Evolutionary conservation across 2,113 vertebrate genomes (phyloP).

Genomic region (Cisticola juncidis): DNA sequence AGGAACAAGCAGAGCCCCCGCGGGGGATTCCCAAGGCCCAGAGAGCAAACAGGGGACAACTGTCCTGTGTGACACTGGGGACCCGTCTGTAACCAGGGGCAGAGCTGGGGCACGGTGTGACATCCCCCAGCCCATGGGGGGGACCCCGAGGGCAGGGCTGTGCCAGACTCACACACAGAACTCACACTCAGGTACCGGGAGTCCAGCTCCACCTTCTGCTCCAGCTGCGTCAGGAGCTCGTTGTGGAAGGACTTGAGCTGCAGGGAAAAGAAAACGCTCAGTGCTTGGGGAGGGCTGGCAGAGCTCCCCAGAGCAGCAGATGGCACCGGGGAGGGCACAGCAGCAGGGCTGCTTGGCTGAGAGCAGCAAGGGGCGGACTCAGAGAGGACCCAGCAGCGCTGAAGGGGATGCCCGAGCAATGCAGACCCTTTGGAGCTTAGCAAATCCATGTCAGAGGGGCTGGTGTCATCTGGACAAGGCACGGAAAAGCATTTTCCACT

Average conservation of each 20-base stretch:
- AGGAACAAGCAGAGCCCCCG: background rate
- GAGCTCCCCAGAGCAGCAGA: background rate
- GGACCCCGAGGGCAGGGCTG: accelerated
- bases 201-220: constrained; percentile 98
- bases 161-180: constrained; percentile 59
- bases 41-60: background rate
- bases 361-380: background rate
- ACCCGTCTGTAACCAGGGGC: accelerated
- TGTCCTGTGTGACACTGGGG: accelerated
- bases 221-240: constrained; percentile 92
- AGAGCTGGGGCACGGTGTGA: too few species aligned
- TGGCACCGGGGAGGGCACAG: background rate
- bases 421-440: background rate
- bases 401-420: background rate
- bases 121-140: accelerated
- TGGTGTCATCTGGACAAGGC: background rate
- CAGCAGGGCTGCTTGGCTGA: background rate
- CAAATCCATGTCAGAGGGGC: background rate
- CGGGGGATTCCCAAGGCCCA: accelerated
- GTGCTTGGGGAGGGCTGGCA: background rate
- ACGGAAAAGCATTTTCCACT: accelerated
- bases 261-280: background rate
- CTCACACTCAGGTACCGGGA: constrained; percentile 95
- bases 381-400: background rate
- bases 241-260: constrained; percentile 98